Evolutionary conservation across 92 coral and sea anemone species (phyloP).

Genomic region (Palythoa heliodiscus): DNA sequence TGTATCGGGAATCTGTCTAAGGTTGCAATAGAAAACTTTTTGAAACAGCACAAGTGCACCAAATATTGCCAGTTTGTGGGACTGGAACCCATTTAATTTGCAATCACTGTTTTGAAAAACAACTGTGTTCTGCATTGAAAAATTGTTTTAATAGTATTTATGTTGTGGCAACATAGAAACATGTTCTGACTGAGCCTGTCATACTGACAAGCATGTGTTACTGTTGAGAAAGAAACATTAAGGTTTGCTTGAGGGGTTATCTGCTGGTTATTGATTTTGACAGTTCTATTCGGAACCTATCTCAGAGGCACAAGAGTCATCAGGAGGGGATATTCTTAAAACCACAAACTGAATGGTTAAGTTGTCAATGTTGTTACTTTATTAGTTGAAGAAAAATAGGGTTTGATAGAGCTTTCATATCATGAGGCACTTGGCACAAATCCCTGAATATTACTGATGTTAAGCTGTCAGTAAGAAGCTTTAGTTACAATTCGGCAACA

Average conservation of each 20-base stretch:
- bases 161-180: not conserved
- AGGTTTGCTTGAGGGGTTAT: not conserved
- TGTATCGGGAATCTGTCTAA: constrained; percentile 49
- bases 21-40: constrained; percentile 33
- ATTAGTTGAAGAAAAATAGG: constrained; percentile 19
- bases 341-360: not conserved
- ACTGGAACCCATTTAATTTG: constrained; percentile 7
- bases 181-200: constrained; percentile 1
- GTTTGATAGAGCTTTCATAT: constrained; percentile 4
- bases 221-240: constrained; percentile 1
- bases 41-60: constrained; percentile 42
- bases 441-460: too few species aligned
- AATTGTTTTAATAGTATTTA: not conserved
- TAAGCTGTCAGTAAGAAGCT: constrained; percentile 19
- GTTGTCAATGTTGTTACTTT: constrained; percentile 8
- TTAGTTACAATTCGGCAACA: constrained; percentile 17
- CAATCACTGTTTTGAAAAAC: not conserved
- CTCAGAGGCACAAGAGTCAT: not conserved
- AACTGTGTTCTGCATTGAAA: too few species aligned
- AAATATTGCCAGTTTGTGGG: constrained; percentile 23
- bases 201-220: not conserved
- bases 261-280: constrained; percentile 6
- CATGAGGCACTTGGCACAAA: not conserved
- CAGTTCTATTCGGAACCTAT: not conserved
- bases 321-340: not conserved